Conservation (phyloP, 2,113 vertebrate genomes). For the Vidua macroura region DNA sequence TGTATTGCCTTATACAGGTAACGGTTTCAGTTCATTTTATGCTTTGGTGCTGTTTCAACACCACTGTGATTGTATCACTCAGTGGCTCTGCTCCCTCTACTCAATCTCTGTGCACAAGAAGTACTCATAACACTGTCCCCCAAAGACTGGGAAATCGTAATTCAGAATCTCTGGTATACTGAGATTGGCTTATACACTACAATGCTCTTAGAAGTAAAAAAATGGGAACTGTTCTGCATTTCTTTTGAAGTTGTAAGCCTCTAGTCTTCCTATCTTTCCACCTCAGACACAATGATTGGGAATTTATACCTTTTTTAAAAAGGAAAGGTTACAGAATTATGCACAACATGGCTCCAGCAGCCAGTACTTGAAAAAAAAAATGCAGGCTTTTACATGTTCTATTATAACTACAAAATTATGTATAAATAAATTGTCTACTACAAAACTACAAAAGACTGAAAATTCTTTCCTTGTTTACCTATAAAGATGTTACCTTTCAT, state of each 20-base stretch:
- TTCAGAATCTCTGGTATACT: neutral
- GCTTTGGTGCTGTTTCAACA: rapidly evolving
- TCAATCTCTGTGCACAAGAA: neutral
- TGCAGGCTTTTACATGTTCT: neutral
- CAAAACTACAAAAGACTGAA: neutral
- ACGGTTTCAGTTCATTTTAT: neutral
- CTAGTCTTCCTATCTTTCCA: neutral
- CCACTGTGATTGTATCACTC: neutral
- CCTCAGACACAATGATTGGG: neutral
- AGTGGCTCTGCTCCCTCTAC: neutral
- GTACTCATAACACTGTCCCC: neutral
- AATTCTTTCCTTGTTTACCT: neutral
- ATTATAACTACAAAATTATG: neutral
- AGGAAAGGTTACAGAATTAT: neutral
- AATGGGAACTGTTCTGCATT: neutral
- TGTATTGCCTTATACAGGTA: neutral
- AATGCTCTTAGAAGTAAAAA: neutral
- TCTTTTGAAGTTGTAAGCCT: neutral
- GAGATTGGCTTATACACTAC: neutral
- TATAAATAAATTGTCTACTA: too few relatives aligned
- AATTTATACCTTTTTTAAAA: neutral
- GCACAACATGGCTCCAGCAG: neutral
- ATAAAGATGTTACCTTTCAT: neutral
- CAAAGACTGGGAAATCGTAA: neutral
- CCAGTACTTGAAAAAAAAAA: neutral